Conservation (phyloP, 2,113 vertebrate genomes). For the Benitochromis conjunctus region DNA sequence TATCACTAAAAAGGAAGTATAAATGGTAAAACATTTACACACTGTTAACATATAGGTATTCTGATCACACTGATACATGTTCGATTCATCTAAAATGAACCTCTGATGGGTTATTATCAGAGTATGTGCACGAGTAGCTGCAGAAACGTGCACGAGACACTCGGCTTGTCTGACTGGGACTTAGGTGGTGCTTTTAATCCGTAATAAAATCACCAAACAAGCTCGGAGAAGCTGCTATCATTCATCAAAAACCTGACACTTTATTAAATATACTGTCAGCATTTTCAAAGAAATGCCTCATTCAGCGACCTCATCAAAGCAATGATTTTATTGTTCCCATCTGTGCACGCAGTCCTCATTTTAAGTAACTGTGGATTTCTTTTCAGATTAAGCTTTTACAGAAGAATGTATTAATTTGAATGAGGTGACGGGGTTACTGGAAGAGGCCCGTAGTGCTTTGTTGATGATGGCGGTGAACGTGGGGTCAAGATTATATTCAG, state of each 20-base stretch:
- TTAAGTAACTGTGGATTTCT: not conserved
- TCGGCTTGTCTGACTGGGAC: not conserved
- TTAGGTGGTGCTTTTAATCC: not conserved
- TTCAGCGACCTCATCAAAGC: constrained; percentile 34
- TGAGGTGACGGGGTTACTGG: not conserved
- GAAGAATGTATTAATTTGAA: constrained; percentile 25
- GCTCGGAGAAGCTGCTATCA: not conserved
- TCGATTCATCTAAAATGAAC: not conserved
- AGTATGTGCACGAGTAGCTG: not conserved
- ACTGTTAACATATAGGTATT: not conserved
- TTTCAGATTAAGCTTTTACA: constrained; percentile 27
- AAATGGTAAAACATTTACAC: not conserved
- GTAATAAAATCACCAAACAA: not conserved
- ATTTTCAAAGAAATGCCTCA: not conserved
- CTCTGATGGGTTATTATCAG: not conserved
- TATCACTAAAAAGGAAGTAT: not conserved
- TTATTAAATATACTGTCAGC: not conserved
- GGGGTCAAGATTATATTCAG: constrained; percentile 28
- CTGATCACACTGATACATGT: not conserved
- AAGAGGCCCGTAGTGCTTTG: constrained; percentile 23
- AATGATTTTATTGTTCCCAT: constrained; percentile 4
- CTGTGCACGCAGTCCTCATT: not conserved
- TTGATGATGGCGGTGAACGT: not conserved
- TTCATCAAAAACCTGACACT: not conserved
- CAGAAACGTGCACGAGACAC: not conserved